Evolutionary conservation across 2,888 invertebrate genomes (phyloP), one percentile per base, ranked within the genome.

Genomic region (Autographa gamma): DNA sequence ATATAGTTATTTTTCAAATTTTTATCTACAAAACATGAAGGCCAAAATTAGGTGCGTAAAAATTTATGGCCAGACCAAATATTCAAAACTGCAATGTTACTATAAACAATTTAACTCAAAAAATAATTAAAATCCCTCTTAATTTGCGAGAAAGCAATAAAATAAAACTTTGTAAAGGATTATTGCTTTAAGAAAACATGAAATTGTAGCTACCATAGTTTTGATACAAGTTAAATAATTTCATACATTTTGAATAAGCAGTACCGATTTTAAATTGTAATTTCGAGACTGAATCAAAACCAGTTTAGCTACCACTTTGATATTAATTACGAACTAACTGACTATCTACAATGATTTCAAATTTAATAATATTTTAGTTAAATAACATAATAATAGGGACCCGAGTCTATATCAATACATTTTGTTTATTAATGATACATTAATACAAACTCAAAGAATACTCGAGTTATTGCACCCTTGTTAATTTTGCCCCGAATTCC

Each of bases 401-500:
- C 52, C n/a, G 56, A 82, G 60, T 66, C 67, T 73, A 67, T 32
- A 68, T 63, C 52, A 73, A 80, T 66, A 71, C 66, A 66, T 34
- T 64, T 43, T 34, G 16, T 13, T 32, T 5, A 60, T 38, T n/a
- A 69, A 69, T 60, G 13, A 11, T 41, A 64, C 54, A 58, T 71
- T 76, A 65, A 64, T 31, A 61, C 69, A 54, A 14, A 70, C 41
- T 70, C 64, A 25, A 63, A 32, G 66, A 81, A 81, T 78, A 78
- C 73, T 76, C 68, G 59, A 68, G n/a, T 76, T 77, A 81, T 83
- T 81, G 85, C 83, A 83, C 79, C 71, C 63, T 67, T 71, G 59
- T 63, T 52, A 69, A 73, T 74, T 79, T 76, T 68, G 63, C 66
- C 65, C 76, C 71, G 66, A 77, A 65, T 66, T 52, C 58, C 61